Percentiles rank a stretch among this genome's conserved stretches.
Evolutionary conservation across 2,113 vertebrate genomes (phyloP).

Genomic region (Equus przewalskii): DNA sequence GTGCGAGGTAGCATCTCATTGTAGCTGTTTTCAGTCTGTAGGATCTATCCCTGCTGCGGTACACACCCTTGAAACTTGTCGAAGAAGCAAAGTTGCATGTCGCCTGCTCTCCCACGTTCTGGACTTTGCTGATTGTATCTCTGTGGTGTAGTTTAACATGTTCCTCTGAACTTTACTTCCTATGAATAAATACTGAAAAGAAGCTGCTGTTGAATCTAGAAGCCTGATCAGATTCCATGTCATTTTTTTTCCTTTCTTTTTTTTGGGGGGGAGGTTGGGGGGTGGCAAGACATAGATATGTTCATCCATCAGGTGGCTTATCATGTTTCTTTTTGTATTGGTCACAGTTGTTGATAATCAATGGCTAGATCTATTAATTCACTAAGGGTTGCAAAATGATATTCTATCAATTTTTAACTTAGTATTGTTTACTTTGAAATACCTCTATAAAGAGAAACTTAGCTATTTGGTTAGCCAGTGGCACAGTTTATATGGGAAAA

Average conservation of each 20-base stretch:
- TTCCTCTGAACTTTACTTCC: not conserved
- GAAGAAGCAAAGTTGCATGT: not conserved
- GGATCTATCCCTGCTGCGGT: not conserved
- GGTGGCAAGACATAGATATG: not conserved
- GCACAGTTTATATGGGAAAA: not conserved
- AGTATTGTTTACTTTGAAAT: not conserved
- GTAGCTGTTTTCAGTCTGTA: not conserved
- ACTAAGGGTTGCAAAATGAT: not conserved
- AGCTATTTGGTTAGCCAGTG: not conserved
- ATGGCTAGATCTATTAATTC: not conserved
- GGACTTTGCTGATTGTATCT: not conserved
- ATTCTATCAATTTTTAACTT: not conserved
- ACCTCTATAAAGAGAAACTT: not conserved
- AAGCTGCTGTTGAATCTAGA: not conserved
- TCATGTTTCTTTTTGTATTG: not conserved
- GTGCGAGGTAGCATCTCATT: not conserved
- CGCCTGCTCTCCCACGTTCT: not conserved
- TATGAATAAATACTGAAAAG: not conserved
- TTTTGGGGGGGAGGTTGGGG: not conserved
- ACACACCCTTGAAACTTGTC: not conserved
- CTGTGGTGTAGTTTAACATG: not conserved
- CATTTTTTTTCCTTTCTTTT: not conserved
- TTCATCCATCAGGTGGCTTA: not conserved
- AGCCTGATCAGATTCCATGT: not conserved
- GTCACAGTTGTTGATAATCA: not conserved